Conservation (phyloP, 1,140 invertebrate species). For the Lasioglossum albipes region DNA sequence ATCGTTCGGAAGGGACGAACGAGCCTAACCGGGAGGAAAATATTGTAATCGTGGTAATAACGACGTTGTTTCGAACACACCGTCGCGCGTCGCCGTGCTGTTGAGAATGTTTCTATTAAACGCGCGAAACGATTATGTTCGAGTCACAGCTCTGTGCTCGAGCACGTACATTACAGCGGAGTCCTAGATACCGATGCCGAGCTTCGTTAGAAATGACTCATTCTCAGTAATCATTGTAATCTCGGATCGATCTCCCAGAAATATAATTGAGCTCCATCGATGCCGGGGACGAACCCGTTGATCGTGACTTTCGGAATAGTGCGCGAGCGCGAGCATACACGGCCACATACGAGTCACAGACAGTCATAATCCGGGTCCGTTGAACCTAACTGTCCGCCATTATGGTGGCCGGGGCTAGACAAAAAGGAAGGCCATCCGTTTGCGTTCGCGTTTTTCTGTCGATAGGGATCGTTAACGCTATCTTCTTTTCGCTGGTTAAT, state of each 20-base stretch:
- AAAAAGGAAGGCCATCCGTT: conserved; percentile 50
- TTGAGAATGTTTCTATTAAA: not conserved
- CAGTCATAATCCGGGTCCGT: conserved; percentile 60
- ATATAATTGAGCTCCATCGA: not conserved
- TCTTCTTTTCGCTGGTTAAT: conserved; percentile 24
- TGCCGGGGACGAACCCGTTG: not conserved
- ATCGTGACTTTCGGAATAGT: not conserved
- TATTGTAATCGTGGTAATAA: not conserved
- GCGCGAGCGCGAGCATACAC: not conserved
- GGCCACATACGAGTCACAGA: not conserved
- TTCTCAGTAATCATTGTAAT: not conserved
- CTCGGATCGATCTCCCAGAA: not conserved
- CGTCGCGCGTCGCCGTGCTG: not conserved
- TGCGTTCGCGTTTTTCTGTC: conserved; percentile 5
- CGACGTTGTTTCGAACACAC: not conserved
- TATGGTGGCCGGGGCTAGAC: conserved; percentile 55
- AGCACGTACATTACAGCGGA: not conserved
- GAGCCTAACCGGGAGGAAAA: not conserved
- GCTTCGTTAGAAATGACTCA: conserved; percentile 13
- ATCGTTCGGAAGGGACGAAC: not conserved
- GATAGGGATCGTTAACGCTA: conserved; percentile 31
- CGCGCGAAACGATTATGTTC: not conserved
- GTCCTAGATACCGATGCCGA: not conserved
- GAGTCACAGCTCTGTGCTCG: not conserved
- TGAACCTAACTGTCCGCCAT: conserved; percentile 75